A percentile compares a stretch with the other conserved stretches of the same genome.
Evolutionary conservation across 2,113 vertebrate species (phyloP).

Genomic region (Chrysemys picta): DNA sequence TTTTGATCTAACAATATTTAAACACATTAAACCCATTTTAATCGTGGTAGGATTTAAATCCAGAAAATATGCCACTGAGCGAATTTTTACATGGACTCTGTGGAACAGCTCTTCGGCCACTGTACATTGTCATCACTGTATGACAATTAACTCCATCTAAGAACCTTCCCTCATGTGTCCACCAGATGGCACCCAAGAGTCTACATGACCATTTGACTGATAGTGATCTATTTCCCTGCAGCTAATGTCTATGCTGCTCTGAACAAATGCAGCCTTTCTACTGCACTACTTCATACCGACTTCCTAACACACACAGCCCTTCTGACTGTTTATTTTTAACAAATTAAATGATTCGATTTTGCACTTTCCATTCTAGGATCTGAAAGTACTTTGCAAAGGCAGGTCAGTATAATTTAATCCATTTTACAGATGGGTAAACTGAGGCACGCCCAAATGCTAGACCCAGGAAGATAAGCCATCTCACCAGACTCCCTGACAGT

Average conservation of each 20-base stretch:
- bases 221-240: background rate
- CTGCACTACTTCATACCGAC: too few species aligned
- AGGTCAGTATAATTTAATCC: too few species aligned
- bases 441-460: too few species aligned
- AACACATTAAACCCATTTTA: background rate
- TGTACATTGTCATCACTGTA: background rate
- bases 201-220: background rate
- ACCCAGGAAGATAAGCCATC: too few species aligned
- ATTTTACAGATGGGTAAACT: too few species aligned
- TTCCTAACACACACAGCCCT: too few species aligned
- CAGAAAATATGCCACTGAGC: background rate
- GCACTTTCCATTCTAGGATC: too few species aligned
- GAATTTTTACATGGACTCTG: background rate
- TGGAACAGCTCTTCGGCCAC: background rate
- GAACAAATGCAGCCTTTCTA: too few species aligned
- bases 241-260: background rate
- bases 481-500: too few species aligned
- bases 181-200: background rate
- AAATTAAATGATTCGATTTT: too few species aligned
- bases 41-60: background rate
- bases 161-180: background rate
- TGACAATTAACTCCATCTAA: background rate
- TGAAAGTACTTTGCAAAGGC: too few species aligned
- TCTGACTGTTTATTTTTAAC: too few species aligned
- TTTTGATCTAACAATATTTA: background rate